Conservation (phyloP, 1,140 invertebrate species). For the Zaprionus ornatus region DNA sequence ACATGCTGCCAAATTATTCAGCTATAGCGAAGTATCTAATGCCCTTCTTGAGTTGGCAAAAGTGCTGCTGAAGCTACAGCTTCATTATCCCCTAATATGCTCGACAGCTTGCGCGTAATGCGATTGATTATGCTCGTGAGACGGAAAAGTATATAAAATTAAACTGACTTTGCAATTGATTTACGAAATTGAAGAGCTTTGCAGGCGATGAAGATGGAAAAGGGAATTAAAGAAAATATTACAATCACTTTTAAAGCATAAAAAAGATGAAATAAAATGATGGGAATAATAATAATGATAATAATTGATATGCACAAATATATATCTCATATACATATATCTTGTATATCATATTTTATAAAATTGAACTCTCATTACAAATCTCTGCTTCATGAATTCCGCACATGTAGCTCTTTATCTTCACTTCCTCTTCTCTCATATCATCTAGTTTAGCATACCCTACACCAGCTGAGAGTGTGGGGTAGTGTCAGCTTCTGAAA, state of each 20-base stretch:
- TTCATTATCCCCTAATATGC: conserved; percentile 23
- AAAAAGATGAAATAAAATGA: too few species aligned
- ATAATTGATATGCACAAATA: too few species aligned
- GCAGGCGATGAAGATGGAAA: background rate
- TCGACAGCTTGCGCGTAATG: conserved; percentile 3
- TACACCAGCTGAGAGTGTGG: background rate
- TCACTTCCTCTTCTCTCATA: too few species aligned
- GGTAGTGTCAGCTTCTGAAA: conserved; percentile 19
- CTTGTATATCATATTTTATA: too few species aligned
- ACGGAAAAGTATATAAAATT: conserved; percentile 1
- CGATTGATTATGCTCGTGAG: conserved; percentile 18
- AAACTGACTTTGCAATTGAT: conserved; percentile 16
- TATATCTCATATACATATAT: too few species aligned
- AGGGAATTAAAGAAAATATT: background rate
- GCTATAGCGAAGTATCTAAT: background rate
- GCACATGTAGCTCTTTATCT: too few species aligned
- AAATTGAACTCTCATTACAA: too few species aligned
- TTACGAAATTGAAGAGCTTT: conserved; percentile 18
- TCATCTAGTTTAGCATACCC: background rate
- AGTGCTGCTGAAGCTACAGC: background rate
- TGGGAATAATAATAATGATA: too few species aligned
- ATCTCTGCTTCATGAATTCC: too few species aligned
- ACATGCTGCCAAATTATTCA: conserved; percentile 9
- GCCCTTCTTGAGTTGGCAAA: background rate
- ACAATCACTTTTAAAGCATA: background rate